These are phyloP conservation scores for Setipinna tenuifilis DNA, from an alignment of 2,797 vertebrate species.

Conservation along the genomic window DNA sequence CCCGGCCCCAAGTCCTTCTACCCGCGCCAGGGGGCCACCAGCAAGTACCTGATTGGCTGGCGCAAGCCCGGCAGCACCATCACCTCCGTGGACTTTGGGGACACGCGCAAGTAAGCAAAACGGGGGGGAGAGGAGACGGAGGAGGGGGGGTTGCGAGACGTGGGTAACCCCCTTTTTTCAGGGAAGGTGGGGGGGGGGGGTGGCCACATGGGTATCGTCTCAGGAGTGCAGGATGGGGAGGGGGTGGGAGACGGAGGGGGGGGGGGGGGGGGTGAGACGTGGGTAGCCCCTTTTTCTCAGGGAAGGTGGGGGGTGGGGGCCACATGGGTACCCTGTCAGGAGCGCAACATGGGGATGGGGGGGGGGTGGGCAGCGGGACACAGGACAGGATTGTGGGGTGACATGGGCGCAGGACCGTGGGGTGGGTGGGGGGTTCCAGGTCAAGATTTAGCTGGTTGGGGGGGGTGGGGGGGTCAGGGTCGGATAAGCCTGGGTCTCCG, in stretches of 20 bases:
- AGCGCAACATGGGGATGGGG: too few relatives aligned
- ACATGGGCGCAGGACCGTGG: not conserved
- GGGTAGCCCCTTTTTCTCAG: too few relatives aligned
- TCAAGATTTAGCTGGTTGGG: not conserved
- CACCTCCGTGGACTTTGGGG: constrained; percentile 98
- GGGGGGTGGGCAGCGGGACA: too few relatives aligned
- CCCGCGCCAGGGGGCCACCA: constrained; percentile 96
- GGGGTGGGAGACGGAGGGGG: not conserved
- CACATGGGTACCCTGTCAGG: too few relatives aligned
- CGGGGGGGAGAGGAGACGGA: constrained; percentile 2
- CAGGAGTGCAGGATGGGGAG: not conserved
- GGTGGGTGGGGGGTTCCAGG: not conserved
- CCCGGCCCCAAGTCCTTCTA: constrained; percentile 97
- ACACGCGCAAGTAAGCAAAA: constrained; percentile 92
- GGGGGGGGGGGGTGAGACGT: not conserved
- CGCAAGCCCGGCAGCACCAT: constrained; percentile 98
- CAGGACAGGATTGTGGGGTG: too few relatives aligned
- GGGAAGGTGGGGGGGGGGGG: not conserved
- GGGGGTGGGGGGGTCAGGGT: not conserved
- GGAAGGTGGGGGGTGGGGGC: not conserved
- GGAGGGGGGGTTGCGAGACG: not conserved
- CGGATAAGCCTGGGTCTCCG: not conserved
- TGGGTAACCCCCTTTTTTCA: not conserved
- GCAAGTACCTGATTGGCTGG: constrained; percentile 99
- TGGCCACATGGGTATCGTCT: too few relatives aligned